These are phyloP conservation scores for Leucopternis melanops DNA, from an alignment of 2,113 vertebrate species.

Conservation along the genomic window DNA sequence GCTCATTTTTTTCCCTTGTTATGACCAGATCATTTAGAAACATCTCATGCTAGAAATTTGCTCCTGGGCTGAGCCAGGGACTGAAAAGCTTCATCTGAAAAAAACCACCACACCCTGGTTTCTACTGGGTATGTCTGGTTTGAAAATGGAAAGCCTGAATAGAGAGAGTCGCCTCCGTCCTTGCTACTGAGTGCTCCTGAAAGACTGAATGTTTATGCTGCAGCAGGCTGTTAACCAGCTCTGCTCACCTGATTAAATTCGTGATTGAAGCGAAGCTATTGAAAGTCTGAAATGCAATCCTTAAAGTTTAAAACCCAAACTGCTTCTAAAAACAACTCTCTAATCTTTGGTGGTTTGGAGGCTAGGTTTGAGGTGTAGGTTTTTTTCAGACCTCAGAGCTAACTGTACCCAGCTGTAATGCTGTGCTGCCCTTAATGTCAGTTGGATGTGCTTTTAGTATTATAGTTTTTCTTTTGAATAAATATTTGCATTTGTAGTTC, in stretches of 20 bases:
- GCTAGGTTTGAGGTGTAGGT: slow-evolving; percentile 4
- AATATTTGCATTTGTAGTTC: slow-evolving; percentile 62
- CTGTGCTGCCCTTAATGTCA: slow-evolving; percentile 25
- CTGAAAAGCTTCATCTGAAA: not conserved
- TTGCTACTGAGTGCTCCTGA: not conserved
- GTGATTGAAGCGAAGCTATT: not conserved
- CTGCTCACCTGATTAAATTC: slow-evolving; percentile 37
- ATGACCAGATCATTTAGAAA: not conserved
- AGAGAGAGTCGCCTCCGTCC: not conserved
- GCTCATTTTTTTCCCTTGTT: not conserved
- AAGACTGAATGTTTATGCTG: not conserved
- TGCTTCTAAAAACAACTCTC: slow-evolving; percentile 57
- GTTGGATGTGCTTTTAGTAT: slow-evolving; percentile 54
- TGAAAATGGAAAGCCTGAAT: not conserved
- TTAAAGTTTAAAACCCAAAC: not conserved
- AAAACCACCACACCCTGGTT: not conserved
- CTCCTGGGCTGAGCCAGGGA: not conserved
- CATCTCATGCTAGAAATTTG: not conserved
- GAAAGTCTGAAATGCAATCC: slow-evolving; percentile 37
- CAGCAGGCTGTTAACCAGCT: not conserved
- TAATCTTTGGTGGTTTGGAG: slow-evolving; percentile 54
- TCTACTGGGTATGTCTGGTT: not conserved
- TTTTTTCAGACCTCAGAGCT: slow-evolving; percentile 21
- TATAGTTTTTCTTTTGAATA: slow-evolving; percentile 59
- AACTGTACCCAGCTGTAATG: slow-evolving; percentile 49